A percentile compares a stretch with the other conserved stretches of the same genome.
These are phyloP conservation scores for Alexandromys fortis DNA, from an alignment of 2,113 vertebrate species.

Conservation along the genomic window DNA sequence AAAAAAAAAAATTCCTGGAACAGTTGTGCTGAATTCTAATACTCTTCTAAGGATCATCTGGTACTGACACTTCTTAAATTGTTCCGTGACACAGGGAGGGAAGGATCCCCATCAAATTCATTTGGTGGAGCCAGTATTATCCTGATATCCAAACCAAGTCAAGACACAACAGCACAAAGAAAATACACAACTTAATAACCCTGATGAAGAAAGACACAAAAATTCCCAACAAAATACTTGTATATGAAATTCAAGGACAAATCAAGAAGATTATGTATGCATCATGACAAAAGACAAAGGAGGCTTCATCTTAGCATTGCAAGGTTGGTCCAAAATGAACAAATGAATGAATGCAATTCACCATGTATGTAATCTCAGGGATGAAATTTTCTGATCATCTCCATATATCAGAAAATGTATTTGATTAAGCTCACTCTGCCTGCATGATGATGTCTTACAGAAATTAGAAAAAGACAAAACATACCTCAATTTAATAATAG, in stretches of 20 bases:
- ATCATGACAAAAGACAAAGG: neutral
- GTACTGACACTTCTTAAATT: neutral
- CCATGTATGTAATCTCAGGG: neutral
- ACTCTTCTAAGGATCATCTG: too few relatives aligned
- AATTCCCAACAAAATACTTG: neutral
- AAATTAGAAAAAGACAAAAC: neutral
- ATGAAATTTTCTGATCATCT: too few relatives aligned
- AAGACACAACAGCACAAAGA: neutral
- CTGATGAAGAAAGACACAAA: neutral
- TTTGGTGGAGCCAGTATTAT: neutral
- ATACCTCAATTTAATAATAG: neutral
- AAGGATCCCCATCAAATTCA: neutral
- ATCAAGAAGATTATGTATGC: neutral
- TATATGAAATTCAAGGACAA: neutral
- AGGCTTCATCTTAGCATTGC: neutral
- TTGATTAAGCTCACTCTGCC: too few relatives aligned
- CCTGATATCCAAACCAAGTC: neutral
- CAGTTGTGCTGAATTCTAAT: neutral
- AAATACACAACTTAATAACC: too few relatives aligned
- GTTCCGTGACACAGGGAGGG: neutral
- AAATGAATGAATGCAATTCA: neutral
- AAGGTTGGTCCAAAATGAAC: neutral
- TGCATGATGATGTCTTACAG: neutral
- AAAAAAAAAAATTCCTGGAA: too few relatives aligned
- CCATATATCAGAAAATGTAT: neutral